These are phyloP conservation scores for Portevinia maculata DNA, from an alignment of 2,888 invertebrate genomes.

Conservation along the genomic window DNA sequence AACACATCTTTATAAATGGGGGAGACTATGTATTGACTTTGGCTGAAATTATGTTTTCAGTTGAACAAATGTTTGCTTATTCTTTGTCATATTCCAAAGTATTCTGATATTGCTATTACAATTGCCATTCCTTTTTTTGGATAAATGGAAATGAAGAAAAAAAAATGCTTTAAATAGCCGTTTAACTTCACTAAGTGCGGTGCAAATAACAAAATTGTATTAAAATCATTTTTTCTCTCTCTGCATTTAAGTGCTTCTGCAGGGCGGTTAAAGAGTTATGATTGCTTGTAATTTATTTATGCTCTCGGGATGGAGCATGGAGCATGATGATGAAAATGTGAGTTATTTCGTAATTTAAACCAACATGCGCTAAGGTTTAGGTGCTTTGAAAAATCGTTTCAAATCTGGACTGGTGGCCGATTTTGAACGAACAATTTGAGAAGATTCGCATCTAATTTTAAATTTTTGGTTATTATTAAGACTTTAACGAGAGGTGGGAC, in stretches of 20 bases:
- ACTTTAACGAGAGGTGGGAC: too few species aligned
- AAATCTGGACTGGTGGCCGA: too few species aligned
- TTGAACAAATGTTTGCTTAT: constrained; percentile 70
- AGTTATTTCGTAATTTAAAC: too few species aligned
- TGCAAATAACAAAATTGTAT: constrained; percentile 56
- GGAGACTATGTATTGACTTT: constrained; percentile 68
- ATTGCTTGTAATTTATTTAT: constrained; percentile 36
- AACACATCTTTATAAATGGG: constrained; percentile 1
- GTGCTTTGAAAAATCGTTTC: too few species aligned
- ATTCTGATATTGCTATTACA: constrained; percentile 18
- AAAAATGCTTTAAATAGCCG: constrained; percentile 48
- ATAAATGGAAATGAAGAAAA: constrained; percentile 13
- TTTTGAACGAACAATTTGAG: too few species aligned
- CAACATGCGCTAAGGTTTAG: too few species aligned
- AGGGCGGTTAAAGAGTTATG: constrained; percentile 7
- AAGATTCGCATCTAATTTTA: too few species aligned
- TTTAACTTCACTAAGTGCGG: constrained; percentile 53
- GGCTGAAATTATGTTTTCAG: constrained; percentile 67
- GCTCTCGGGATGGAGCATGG: too few species aligned
- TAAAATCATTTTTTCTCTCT: constrained; percentile 21
- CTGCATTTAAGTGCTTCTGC: constrained; percentile 8
- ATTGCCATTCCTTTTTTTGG: neutral
- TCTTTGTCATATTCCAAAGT: constrained; percentile 55
- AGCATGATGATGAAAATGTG: too few species aligned
- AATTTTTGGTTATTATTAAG: too few species aligned